phyloP scores from a whole-genome alignment of 2,113 vertebrate species.

The Chaetops frenatus region DNA sequence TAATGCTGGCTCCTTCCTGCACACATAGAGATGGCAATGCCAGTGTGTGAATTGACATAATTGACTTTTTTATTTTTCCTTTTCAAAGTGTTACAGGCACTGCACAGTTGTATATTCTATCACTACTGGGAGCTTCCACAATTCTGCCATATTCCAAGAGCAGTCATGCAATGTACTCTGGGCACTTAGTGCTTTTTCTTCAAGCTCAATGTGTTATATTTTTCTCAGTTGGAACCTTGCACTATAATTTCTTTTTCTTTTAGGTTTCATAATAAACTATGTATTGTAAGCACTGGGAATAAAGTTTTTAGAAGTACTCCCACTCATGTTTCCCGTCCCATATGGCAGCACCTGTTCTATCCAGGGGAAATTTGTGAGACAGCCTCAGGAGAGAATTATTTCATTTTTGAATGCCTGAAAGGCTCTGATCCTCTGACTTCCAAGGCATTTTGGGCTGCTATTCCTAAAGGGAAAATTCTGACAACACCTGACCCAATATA shows the following conservation, averaged over 20 bases:
- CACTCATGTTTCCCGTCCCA: not conserved
- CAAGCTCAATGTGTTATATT: not conserved
- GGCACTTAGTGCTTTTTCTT: not conserved
- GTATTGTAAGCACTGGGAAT: not conserved
- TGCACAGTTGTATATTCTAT: not conserved
- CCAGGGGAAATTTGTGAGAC: not conserved
- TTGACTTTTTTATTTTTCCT: not conserved
- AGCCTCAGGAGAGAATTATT: not conserved
- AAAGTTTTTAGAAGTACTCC: not conserved
- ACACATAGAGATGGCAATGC: not conserved
- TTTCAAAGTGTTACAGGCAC: not conserved
- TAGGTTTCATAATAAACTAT: not conserved
- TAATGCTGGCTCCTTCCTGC: not conserved
- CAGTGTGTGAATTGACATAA: not conserved
- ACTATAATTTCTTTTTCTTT: not conserved
- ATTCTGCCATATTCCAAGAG: not conserved
- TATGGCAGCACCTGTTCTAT: not conserved
- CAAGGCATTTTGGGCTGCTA: not conserved
- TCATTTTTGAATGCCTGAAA: not conserved
- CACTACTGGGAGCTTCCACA: not conserved
- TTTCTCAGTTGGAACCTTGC: not conserved
- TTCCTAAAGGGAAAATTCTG: not conserved
- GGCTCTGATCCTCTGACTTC: not conserved
- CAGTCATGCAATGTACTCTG: not conserved
- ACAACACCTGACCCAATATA: not conserved